Conservation (phyloP, 2,888 invertebrate species). For the Aphrophora alni region DNA sequence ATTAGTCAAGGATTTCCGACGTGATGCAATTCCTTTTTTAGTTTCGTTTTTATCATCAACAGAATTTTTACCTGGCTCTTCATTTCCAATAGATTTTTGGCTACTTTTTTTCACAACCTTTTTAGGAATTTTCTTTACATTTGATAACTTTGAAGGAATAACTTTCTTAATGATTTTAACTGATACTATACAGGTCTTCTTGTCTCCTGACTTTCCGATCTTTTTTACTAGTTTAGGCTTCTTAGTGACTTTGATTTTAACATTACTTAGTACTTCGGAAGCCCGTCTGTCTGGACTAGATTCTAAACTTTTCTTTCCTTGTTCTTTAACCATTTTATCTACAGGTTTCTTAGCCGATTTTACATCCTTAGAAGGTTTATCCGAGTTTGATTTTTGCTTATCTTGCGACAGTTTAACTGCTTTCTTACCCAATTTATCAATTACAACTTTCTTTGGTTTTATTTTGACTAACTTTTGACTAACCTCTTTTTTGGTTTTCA, state of each 20-base stretch:
- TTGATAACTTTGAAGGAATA: slow-evolving; percentile 17
- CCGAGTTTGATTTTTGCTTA: neutral
- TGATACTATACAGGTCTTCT: slow-evolving; percentile 35
- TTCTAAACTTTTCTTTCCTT: slow-evolving; percentile 21
- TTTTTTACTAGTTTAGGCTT: slow-evolving; percentile 32
- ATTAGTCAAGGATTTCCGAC: slow-evolving; percentile 26
- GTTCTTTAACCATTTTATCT: slow-evolving; percentile 16
- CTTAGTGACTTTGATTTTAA: slow-evolving; percentile 28
- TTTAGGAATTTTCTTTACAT: slow-evolving; percentile 26
- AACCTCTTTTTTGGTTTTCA: slow-evolving; percentile 25
- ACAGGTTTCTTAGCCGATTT: slow-evolving; percentile 22
- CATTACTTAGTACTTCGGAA: neutral
- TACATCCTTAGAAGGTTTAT: slow-evolving; percentile 16
- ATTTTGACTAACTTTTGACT: slow-evolving; percentile 29
- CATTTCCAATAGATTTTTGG: neutral
- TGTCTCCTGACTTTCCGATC: slow-evolving; percentile 30
- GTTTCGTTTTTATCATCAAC: slow-evolving; percentile 12
- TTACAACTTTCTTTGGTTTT: slow-evolving; percentile 32
- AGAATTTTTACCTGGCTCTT: neutral
- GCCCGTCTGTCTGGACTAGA: neutral
- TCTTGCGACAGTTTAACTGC: slow-evolving; percentile 11
- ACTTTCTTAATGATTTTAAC: slow-evolving; percentile 39
- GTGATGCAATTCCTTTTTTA: slow-evolving; percentile 38
- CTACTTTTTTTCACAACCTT: slow-evolving; percentile 31
- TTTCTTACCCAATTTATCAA: slow-evolving; percentile 30